A percentile compares a stretch with the other conserved stretches of the same genome.
These are phyloP conservation scores for Drosophila arizonae DNA, from an alignment of 1,140 invertebrate species.

Conservation along the genomic window DNA sequence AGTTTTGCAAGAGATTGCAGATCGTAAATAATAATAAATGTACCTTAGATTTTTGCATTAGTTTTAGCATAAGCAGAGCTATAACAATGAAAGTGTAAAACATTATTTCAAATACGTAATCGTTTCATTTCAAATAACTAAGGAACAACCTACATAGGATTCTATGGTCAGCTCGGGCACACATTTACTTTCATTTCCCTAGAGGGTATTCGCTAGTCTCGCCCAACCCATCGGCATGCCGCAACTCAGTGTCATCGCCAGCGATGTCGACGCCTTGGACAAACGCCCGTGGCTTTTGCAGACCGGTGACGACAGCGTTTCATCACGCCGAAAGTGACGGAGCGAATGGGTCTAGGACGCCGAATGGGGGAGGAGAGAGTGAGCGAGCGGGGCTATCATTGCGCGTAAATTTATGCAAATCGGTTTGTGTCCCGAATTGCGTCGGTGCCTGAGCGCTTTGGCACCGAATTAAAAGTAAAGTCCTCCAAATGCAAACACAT, in stretches of 20 bases:
- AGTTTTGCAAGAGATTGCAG: not conserved
- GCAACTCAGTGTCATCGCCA: not conserved
- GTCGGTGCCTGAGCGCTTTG: constrained; percentile 4
- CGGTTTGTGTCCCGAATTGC: constrained; percentile 44
- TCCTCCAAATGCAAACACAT: constrained; percentile 62
- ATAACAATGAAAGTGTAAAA: too few species aligned
- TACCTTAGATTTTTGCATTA: too few species aligned
- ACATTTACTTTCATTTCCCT: too few species aligned
- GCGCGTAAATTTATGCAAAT: constrained; percentile 77
- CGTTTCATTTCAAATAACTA: too few species aligned
- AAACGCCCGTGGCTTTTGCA: constrained; percentile 39
- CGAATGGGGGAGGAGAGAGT: not conserved
- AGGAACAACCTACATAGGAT: too few species aligned
- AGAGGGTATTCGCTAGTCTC: not conserved
- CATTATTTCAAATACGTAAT: too few species aligned
- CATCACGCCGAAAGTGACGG: constrained; percentile 42
- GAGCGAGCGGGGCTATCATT: constrained; percentile 49
- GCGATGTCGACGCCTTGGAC: constrained; percentile 26
- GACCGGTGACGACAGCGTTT: constrained; percentile 49
- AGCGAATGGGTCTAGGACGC: not conserved
- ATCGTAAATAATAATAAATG: too few species aligned
- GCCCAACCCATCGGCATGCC: too few species aligned
- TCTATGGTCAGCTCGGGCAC: too few species aligned
- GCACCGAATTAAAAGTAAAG: constrained; percentile 68
- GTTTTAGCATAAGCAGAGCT: too few species aligned